These are phyloP conservation scores for Aricia artaxerxes DNA, from an alignment of 2,888 invertebrate species.

Conservation along the genomic window DNA sequence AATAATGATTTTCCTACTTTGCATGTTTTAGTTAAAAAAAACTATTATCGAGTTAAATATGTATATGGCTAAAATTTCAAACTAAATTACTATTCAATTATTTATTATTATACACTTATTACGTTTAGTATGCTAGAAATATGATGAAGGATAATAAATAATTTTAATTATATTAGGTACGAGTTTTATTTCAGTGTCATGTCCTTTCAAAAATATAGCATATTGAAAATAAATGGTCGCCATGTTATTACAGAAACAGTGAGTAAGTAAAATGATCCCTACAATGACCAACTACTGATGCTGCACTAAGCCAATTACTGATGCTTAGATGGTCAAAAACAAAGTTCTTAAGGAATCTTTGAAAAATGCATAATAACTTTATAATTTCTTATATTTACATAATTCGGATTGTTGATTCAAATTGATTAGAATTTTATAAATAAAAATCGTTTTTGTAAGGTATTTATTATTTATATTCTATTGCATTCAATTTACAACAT, in stretches of 20 bases:
- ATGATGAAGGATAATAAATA: constrained; percentile 82
- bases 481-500: constrained; percentile 29
- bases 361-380: too few species aligned
- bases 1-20: constrained; percentile 76
- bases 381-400: too few species aligned
- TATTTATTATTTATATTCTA: not conserved
- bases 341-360: too few species aligned
- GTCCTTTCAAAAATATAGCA: not conserved
- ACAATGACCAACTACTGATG: too few species aligned
- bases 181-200: constrained; percentile 62
- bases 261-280: too few species aligned
- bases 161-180: constrained; percentile 80
- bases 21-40: constrained; percentile 63
- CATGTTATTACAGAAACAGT: too few species aligned
- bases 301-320: too few species aligned
- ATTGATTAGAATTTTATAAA: not conserved
- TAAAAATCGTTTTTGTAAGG: not conserved
- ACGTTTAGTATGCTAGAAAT: constrained; percentile 82
- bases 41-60: constrained; percentile 73
- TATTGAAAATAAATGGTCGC: not conserved
- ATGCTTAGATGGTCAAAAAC: too few species aligned
- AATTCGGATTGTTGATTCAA: too few species aligned
- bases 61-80: constrained; percentile 78
- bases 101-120: constrained; percentile 82
- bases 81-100: constrained; percentile 80